Evolutionary conservation across 2,888 invertebrate species (phyloP), one percentile per base, ranked within the genome.

Genomic region (Abscondita cerata): DNA sequence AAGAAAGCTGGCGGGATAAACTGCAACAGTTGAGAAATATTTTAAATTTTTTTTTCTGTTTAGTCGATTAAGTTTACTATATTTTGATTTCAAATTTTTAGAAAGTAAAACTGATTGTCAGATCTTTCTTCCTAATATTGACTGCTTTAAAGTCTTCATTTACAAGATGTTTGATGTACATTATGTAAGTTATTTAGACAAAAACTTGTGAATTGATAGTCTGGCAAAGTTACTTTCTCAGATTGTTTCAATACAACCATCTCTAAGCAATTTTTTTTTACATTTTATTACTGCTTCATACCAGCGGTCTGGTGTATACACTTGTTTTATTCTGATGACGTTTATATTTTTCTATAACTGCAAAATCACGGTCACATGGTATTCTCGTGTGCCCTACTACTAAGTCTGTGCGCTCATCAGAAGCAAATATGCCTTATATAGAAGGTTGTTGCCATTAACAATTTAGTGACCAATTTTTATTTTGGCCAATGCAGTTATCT

Each of bases 401-500:
- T 20, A 66, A 33, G 52, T 62, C 66, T 40, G 52, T 36, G 52
- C 65, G 68, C 52, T 62, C 64, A 46, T 66, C 41, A 16, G 41
- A 46, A 15, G 60, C 18, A 52, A 65, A 66, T 20, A 52, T 16
- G 20, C 16, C 25, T 33, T 60, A 58, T 38, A 13, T 57, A 6
- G 65, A 53, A n/a, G 66, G 50, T 52, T 63, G 62, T 57, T 55
- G 58, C 65, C 68, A 68, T 46, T 66, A 48, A 19, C 52, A 55
- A 16, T 62, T 19, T 8, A 65, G 18, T 9, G 25, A 11, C 60
- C 64, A 68, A 36, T 64, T 65, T 55, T 67, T 67, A 20, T 67
- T 67, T 41, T 67, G 67, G 6, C 64, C 65, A 9, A 38, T 36
- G 41, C 61, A 66, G 48, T 66, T 65, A 48, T 67, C 63, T n/a